Conservation (phyloP, 2,888 invertebrate genomes). For the Eupeodes luniger region DNA sequence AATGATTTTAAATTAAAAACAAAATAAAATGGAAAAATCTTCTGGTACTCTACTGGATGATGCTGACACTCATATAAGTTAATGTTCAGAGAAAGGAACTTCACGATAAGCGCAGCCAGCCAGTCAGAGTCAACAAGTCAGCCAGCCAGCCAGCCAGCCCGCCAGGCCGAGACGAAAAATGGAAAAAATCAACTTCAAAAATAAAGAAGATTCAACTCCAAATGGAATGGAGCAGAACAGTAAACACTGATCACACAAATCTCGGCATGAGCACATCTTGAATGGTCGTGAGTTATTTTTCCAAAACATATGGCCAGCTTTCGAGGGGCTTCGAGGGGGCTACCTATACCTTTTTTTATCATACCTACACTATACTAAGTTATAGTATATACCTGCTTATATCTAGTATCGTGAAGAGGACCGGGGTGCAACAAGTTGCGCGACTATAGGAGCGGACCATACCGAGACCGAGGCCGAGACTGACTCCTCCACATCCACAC, state of each 20-base stretch:
- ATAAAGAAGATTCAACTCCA: slow-evolving; percentile 63
- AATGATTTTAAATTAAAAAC: slow-evolving; percentile 47
- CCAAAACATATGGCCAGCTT: slow-evolving; percentile 74
- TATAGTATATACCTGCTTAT: not conserved
- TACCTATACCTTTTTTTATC: not conserved
- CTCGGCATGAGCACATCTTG: slow-evolving; percentile 73
- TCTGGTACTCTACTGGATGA: slow-evolving; percentile 11
- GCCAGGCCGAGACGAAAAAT: not conserved
- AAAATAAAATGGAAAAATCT: slow-evolving; percentile 53
- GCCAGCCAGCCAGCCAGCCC: not conserved
- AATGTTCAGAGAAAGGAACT: slow-evolving; percentile 69
- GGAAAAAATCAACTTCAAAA: not conserved
- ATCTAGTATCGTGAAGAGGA: slow-evolving; percentile 57
- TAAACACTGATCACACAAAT: slow-evolving; percentile 70
- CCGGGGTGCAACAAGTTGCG: slow-evolving; percentile 50
- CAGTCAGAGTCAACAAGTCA: no score
- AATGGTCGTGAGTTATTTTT: slow-evolving; percentile 76
- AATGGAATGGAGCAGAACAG: slow-evolving; percentile 66
- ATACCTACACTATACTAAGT: not conserved
- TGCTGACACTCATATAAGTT: slow-evolving; percentile 35
- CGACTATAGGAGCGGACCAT: slow-evolving; percentile 64
- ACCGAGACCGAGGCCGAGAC: slow-evolving; percentile 10
- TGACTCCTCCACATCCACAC: slow-evolving; percentile 37
- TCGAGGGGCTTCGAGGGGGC: slow-evolving; percentile 21
- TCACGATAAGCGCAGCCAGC: slow-evolving; percentile 59